A percentile compares a stretch with the other conserved stretches of the same genome.
These are phyloP conservation scores for Pan troglodytes DNA, from an alignment of 2,113 vertebrate species.

Conservation along the genomic window NHGRI_mPanTro3-v2.1_pri NC_072413.2:40281001-40281500, in stretches of 20 bases:
- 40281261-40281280: not conserved
- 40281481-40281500: not conserved
- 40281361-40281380: not conserved
- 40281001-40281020: not conserved
- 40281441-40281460: not conserved
- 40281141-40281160: not conserved
- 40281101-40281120: not conserved
- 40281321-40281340: not conserved
- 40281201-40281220: not conserved
- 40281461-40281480: not conserved
- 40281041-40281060: too few species aligned
- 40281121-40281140: not conserved
- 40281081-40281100: rapidly evolving
- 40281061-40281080: not conserved
- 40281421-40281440: not conserved
- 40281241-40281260: not conserved
- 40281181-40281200: not conserved
- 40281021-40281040: not conserved
- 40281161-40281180: not conserved
- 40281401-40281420: not conserved
- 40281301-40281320: not conserved
- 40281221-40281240: too few species aligned
- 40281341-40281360: not conserved
- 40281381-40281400: not conserved
- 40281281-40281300: not conserved